These are phyloP conservation scores for Protophormia terraenovae DNA, from an alignment of 2,888 invertebrate species.

Conservation along the genomic window DNA sequence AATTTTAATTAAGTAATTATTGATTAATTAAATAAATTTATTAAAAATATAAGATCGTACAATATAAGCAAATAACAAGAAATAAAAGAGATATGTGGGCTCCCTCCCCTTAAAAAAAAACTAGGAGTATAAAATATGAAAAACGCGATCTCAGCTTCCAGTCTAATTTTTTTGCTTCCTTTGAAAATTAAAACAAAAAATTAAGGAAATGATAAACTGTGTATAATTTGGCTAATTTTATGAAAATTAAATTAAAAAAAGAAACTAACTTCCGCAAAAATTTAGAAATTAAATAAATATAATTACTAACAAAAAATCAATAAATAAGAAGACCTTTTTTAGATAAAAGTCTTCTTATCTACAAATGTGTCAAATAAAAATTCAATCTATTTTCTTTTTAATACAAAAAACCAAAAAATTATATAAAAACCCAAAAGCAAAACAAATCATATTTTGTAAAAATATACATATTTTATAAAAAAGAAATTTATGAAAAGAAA, in stretches of 20 bases:
- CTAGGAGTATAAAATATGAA: background rate
- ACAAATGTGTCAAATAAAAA: constrained; percentile 67
- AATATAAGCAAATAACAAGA: constrained; percentile 58
- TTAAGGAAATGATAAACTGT: constrained; percentile 12
- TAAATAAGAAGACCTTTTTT: constrained; percentile 41
- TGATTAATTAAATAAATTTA: constrained; percentile 56
- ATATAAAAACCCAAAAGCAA: constrained; percentile 21
- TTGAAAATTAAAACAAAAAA: constrained; percentile 47
- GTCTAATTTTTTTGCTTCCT: constrained; percentile 72
- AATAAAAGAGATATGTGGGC: constrained; percentile 28
- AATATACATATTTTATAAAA: constrained; percentile 66
- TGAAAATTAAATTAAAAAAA: background rate
- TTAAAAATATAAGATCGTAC: constrained; percentile 65
- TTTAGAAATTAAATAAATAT: constrained; percentile 9
- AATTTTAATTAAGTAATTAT: constrained; percentile 63
- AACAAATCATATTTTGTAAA: constrained; percentile 67
- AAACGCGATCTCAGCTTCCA: constrained; percentile 68
- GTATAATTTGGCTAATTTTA: constrained; percentile 48
- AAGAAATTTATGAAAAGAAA: constrained; percentile 27
- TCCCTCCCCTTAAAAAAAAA: background rate
- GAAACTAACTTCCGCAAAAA: constrained; percentile 44
- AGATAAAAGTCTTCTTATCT: constrained; percentile 47
- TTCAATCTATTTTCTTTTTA: constrained; percentile 58
- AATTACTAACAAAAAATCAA: constrained; percentile 27
- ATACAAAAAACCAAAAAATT: constrained; percentile 10